phyloP scores from a whole-genome alignment of 1,140 invertebrate species.

The Reticulitermes speratus region DNA sequence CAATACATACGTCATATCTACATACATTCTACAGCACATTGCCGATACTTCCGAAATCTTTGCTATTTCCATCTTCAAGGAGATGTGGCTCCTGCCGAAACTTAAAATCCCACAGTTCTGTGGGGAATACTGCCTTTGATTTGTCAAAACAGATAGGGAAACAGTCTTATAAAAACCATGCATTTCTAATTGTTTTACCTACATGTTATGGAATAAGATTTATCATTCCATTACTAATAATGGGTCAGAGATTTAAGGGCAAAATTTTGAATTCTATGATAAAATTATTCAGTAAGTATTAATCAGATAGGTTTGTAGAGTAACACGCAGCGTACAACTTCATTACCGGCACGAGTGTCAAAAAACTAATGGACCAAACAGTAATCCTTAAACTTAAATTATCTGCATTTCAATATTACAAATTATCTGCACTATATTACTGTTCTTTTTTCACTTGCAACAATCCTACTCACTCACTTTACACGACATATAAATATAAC shows the following conservation, averaged over 20 bases:
- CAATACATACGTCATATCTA: too few relatives aligned
- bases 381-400: background rate
- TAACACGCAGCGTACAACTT: background rate
- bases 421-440: background rate
- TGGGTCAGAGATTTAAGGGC: background rate
- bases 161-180: too few relatives aligned
- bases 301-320: background rate
- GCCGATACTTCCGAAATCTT: too few relatives aligned
- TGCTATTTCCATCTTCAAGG: too few relatives aligned
- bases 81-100: too few relatives aligned
- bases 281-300: background rate
- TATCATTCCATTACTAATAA: background rate
- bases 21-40: too few relatives aligned
- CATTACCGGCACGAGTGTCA: background rate
- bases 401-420: background rate
- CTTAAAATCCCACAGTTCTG: too few relatives aligned
- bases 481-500: too few relatives aligned
- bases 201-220: background rate
- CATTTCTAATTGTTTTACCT: background rate
- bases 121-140: too few relatives aligned
- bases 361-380: background rate
- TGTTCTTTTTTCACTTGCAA: background rate
- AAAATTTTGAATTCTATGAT: background rate
- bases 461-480: background rate
- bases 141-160: too few relatives aligned